A percentile compares a stretch with the other conserved stretches of the same genome.
phyloP scores from a whole-genome alignment of 1,140 invertebrate genomes.

The Epicauta chinensis region DNA sequence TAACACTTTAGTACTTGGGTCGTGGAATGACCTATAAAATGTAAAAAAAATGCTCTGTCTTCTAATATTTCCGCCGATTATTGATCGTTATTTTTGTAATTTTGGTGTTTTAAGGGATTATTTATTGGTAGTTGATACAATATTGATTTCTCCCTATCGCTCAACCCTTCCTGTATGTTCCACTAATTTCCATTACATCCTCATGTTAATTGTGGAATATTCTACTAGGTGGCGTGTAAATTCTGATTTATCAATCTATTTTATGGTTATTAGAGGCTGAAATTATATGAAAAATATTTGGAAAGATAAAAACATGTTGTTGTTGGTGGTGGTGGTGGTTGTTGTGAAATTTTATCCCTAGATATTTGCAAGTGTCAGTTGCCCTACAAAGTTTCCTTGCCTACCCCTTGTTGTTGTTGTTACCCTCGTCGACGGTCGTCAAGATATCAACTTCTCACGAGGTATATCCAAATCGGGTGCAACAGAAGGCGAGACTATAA shows the following conservation, averaged over 20 bases:
- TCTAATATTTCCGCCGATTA: no score
- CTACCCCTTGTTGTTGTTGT: no score
- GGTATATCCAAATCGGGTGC: constrained; percentile 3
- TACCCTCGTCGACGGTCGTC: constrained; percentile 18
- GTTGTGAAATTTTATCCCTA: background rate
- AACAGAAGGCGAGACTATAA: constrained; percentile 37
- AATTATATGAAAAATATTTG: no score
- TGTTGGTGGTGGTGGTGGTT: background rate
- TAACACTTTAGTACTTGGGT: no score
- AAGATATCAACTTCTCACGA: constrained; percentile 25
- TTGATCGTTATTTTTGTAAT: no score
- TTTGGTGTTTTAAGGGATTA: no score
- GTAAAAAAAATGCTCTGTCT: no score
- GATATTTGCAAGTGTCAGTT: constrained; percentile 16
- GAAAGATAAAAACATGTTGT: no score
- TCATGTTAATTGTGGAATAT: background rate
- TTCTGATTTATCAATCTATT: background rate
- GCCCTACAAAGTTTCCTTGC: background rate
- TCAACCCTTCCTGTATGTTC: constrained; percentile 21
- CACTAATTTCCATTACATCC: background rate
- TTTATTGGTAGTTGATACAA: background rate
- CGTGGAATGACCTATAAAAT: no score
- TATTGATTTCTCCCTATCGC: constrained; percentile 14
- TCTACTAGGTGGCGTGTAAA: constrained; percentile 7
- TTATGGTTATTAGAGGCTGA: no score